A percentile compares a stretch with the other conserved stretches of the same genome.
phyloP scores from a whole-genome alignment of 1,140 invertebrate genomes.

The Pachyrhynchus sulphureomaculatus region DNA sequence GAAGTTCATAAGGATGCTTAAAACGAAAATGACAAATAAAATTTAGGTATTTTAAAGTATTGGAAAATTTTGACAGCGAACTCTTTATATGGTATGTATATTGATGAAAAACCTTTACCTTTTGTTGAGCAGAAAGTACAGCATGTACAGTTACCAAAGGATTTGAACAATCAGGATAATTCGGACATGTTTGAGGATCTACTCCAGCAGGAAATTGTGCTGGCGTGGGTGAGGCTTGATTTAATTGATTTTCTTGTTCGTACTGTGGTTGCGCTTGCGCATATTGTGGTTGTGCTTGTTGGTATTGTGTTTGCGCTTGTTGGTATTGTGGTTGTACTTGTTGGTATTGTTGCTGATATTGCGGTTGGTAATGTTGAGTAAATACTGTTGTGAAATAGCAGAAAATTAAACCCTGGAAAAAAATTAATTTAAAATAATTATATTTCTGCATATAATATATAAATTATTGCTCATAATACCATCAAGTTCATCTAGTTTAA shows the following conservation, averaged over 20 bases:
- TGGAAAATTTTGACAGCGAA: no score
- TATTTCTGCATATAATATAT: no score
- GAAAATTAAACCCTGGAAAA: neutral
- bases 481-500: no score
- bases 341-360: constrained; percentile 5
- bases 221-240: constrained; percentile 37
- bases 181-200: constrained; percentile 47
- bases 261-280: neutral
- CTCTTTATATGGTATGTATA: no score
- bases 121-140: constrained; percentile 7
- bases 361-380: constrained; percentile 1
- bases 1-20: no score
- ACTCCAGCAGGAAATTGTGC: constrained; percentile 48
- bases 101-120: no score
- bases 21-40: no score
- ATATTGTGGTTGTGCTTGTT: constrained; percentile 4
- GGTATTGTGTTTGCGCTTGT: constrained; percentile 12
- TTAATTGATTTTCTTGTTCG: constrained; percentile 22
- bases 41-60: no score
- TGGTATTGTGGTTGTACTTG: neutral
- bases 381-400: neutral
- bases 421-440: no score
- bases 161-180: constrained; percentile 48
- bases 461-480: no score
- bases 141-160: constrained; percentile 42